Evolutionary conservation across 1,140 invertebrate species (phyloP), one percentile per base, ranked within the genome.

Genomic region (Drosophila lacertosa): DNA sequence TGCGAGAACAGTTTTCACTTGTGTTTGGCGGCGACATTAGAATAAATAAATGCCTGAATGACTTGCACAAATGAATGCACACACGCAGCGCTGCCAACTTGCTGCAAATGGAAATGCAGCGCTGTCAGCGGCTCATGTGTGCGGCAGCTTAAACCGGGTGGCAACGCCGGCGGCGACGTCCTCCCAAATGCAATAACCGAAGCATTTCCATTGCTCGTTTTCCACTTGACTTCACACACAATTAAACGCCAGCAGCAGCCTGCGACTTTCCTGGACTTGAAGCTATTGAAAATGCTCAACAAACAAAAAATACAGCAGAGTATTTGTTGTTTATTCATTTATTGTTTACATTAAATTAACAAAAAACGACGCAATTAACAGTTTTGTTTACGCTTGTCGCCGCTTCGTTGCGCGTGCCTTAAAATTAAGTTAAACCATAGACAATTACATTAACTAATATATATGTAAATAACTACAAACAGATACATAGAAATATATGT

Each of bases 41-140:
- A 76, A 81, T 81, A 73, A 81, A 81, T 76, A 70, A 80, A 75
- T 80, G 77, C 60, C 57, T 67, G 77, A 76, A 47, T 75, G 67
- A 69, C 37, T 74, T 74, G 59, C 59, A 73, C 63, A 79, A 80
- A 76, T 76, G 67, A 76, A 72, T 76, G 67, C 63, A 45, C 63
- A 68, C 72, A 57, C 55, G 63, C 59, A 74, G 35, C 64, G 37
- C 13, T 64, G 60, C 50, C 26, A 64, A 53, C 35, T 40, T 32
- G 45, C 59, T 40, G 33, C 62, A 13, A 50, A 26, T 29, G 1
- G 10, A 9, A 51, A 35, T 13, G 33, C 57, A 67, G 35, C 35
- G 29, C 15, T 59, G 53, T 35, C 29, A 42, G n/a, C 7, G 32
- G 45, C 32, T 58, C 24, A 24, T 47, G 22, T 24, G 22, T 16